Evolutionary conservation across 2,888 invertebrate genomes (phyloP).

Genomic region (Protula sp.): DNA sequence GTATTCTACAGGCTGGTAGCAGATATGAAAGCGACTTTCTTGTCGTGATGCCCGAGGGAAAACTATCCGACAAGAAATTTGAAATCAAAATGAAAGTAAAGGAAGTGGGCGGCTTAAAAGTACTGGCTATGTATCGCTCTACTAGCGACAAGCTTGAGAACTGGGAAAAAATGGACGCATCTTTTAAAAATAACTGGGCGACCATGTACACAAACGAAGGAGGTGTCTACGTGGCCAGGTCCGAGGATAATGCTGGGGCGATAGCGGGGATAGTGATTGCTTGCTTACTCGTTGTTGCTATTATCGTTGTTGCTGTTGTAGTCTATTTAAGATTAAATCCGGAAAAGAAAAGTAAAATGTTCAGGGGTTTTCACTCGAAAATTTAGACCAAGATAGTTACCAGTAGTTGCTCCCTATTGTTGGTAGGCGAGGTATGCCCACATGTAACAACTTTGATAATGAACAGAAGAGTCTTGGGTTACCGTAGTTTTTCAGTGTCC

Average conservation of each 20-base stretch:
- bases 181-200: constrained; percentile 29
- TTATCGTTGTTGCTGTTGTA: constrained; percentile 32
- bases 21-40: constrained; percentile 41
- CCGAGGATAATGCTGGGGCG: constrained; percentile 25
- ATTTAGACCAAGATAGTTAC: too few relatives aligned
- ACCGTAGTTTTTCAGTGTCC: too few relatives aligned
- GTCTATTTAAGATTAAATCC: constrained; percentile 39
- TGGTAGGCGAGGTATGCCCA: too few relatives aligned
- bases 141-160: constrained; percentile 26
- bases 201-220: constrained; percentile 31
- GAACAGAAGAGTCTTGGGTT: too few relatives aligned
- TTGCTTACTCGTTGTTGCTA: constrained; percentile 27
- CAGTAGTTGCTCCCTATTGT: too few relatives aligned
- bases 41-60: constrained; percentile 33
- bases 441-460: too few relatives aligned
- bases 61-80: constrained; percentile 27
- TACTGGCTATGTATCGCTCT: constrained; percentile 29
- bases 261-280: constrained; percentile 36
- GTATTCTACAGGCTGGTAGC: constrained; percentile 33
- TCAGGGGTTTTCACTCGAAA: background rate
- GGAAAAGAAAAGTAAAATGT: background rate
- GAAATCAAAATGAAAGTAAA: constrained; percentile 25
- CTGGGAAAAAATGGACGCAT: constrained; percentile 36
- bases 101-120: constrained; percentile 6
- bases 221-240: constrained; percentile 41